Percentiles rank a stretch among this genome's conserved stretches.
phyloP scores from a whole-genome alignment of 2,888 invertebrate genomes.

The Nomada flava region DNA sequence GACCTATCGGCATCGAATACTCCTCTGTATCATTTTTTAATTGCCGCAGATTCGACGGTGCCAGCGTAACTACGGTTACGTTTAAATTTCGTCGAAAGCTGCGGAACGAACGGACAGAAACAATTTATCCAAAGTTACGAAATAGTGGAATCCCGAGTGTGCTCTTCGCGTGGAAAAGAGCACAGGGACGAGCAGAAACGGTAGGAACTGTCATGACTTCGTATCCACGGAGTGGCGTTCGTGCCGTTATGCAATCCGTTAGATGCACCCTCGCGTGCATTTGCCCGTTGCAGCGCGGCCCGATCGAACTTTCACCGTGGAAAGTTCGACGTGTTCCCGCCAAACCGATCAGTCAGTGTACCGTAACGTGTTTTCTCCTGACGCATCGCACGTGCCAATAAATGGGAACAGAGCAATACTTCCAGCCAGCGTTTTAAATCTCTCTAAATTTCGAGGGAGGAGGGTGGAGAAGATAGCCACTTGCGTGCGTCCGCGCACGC shows the following conservation, averaged over 20 bases:
- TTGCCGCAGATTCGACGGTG: not conserved
- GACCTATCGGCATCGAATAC: too few species aligned
- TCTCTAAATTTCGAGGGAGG: conserved; percentile 55
- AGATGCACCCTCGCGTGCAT: conserved; percentile 57
- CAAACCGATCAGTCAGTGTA: conserved; percentile 70
- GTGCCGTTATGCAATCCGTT: conserved; percentile 54
- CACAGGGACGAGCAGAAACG: not conserved
- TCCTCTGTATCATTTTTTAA: too few species aligned
- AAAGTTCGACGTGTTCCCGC: conserved; percentile 70
- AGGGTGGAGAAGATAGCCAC: conserved; percentile 45
- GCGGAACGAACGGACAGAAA: not conserved
- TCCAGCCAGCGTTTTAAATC: conserved; percentile 63
- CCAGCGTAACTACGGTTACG: too few species aligned
- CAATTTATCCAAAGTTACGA: conserved; percentile 5
- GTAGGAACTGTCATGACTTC: conserved; percentile 33
- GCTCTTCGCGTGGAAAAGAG: not conserved
- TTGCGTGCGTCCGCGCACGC: not conserved
- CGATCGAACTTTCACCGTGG: conserved; percentile 64
- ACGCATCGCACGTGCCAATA: conserved; percentile 72
- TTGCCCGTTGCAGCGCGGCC: conserved; percentile 40
- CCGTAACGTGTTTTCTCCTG: conserved; percentile 72
- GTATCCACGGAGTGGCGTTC: conserved; percentile 23
- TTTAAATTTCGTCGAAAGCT: not conserved
- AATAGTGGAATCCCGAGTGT: conserved; percentile 23
- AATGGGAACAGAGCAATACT: conserved; percentile 67